A percentile compares a stretch with the other conserved stretches of the same genome.
phyloP scores from a whole-genome alignment of 2,113 vertebrate genomes.

The Mixornis gularis region DNA sequence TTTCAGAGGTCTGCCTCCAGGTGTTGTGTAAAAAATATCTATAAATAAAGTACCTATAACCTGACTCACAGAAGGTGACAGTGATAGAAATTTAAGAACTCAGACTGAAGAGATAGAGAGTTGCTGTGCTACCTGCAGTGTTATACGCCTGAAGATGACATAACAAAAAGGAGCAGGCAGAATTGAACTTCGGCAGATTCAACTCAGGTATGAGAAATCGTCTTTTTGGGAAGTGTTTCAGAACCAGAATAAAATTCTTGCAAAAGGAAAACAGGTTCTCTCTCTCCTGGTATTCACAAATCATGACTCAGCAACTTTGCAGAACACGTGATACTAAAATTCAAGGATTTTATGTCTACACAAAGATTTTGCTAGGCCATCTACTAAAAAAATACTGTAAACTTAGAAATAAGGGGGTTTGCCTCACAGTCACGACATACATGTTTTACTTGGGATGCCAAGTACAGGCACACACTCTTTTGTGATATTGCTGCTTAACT shows the following conservation, averaged over 20 bases:
- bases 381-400: not conserved
- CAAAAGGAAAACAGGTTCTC: not conserved
- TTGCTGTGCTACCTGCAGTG: not conserved
- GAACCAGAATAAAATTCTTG: not conserved
- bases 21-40: not conserved
- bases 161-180: not conserved
- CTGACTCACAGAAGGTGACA: not conserved
- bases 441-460: no score
- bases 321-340: accelerated
- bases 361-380: not conserved
- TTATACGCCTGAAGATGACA: not conserved
- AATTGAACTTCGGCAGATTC: not conserved
- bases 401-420: not conserved
- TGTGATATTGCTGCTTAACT: no score
- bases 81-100: not conserved
- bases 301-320: accelerated
- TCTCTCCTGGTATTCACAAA: not conserved
- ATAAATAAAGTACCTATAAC: not conserved
- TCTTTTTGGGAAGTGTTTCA: not conserved
- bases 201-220: not conserved
- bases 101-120: accelerated
- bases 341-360: not conserved
- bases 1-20: not conserved
- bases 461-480: no score
- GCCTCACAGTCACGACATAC: not conserved